These are phyloP conservation scores for Turnix velox DNA, from an alignment of 2,113 vertebrate genomes.

Conservation along the genomic window DNA sequence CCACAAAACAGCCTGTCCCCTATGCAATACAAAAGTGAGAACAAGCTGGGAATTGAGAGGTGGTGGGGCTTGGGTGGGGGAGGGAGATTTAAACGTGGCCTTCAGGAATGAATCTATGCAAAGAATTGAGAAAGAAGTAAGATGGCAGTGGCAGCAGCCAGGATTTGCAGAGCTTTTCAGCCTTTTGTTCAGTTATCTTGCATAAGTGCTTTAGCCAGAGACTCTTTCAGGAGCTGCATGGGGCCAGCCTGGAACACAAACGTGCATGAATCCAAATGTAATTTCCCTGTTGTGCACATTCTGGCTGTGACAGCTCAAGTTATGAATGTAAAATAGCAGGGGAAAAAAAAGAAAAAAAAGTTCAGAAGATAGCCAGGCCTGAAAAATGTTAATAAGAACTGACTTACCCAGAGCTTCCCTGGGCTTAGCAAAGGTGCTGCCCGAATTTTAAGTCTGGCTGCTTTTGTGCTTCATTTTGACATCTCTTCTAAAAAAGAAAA, in stretches of 20 bases:
- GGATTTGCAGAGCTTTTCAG: conserved; percentile 50
- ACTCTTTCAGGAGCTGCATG: conserved; percentile 56
- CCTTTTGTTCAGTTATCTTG: conserved; percentile 56
- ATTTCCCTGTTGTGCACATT: conserved; percentile 51
- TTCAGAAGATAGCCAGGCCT: conserved; percentile 5
- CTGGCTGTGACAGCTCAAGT: conserved; percentile 44
- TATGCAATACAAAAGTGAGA: neutral
- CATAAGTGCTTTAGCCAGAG: conserved; percentile 51
- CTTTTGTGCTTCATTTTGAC: neutral
- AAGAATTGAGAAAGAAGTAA: conserved; percentile 33
- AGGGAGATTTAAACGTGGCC: neutral
- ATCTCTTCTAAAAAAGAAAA: neutral
- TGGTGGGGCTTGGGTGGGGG: neutral
- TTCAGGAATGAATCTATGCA: conserved; percentile 14
- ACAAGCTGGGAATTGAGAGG: neutral
- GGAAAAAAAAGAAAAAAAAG: too few species aligned
- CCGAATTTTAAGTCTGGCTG: conserved; percentile 14
- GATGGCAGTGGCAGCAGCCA: neutral
- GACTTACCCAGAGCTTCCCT: conserved; percentile 14
- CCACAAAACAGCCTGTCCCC: neutral
- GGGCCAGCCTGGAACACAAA: conserved; percentile 50
- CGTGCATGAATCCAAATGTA: conserved; percentile 53
- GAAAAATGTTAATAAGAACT: conserved; percentile 39
- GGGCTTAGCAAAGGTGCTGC: neutral
- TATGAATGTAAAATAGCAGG: conserved; percentile 53